phyloP scores from a whole-genome alignment of 2,888 invertebrate genomes.

The Aphodius sticticus region DNA sequence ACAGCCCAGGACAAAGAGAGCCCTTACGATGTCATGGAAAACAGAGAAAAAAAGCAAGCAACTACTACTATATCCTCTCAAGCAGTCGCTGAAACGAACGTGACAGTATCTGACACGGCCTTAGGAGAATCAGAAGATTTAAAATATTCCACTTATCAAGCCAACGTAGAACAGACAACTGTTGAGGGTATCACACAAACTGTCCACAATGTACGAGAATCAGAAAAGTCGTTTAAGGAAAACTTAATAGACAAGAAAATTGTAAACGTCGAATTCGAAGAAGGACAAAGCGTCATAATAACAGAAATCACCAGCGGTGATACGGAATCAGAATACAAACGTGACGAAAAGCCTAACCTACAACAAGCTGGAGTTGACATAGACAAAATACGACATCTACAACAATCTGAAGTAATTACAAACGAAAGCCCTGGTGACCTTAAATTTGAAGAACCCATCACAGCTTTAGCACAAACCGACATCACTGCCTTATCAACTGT shows the following conservation, averaged over 20 bases:
- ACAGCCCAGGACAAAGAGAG: constrained; percentile 63
- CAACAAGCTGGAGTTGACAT: constrained; percentile 56
- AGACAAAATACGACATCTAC: constrained; percentile 60
- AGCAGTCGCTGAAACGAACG: constrained; percentile 60
- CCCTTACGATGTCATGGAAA: constrained; percentile 48
- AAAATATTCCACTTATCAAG: constrained; percentile 56
- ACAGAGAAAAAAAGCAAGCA: constrained; percentile 55
- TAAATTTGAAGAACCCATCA: constrained; percentile 50
- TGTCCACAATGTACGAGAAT: constrained; percentile 57
- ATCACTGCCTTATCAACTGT: constrained; percentile 57
- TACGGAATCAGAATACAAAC: constrained; percentile 55
- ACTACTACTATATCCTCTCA: constrained; percentile 51
- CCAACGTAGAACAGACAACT: constrained; percentile 60
- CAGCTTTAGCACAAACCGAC: constrained; percentile 55
- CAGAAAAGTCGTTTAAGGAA: constrained; percentile 58
- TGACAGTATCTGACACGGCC: constrained; percentile 55
- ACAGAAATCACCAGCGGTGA: constrained; percentile 64
- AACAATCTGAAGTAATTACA: constrained; percentile 61
- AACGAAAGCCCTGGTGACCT: constrained; percentile 57
- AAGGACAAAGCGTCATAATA: constrained; percentile 59
- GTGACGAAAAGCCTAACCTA: constrained; percentile 51
- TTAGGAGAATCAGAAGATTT: constrained; percentile 47
- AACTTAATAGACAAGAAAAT: constrained; percentile 55
- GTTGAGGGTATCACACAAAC: constrained; percentile 60
- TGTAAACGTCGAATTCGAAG: constrained; percentile 58